A percentile compares a stretch with the other conserved stretches of the same genome.
These are phyloP conservation scores for Andricus grossulariae DNA, from an alignment of 1,140 invertebrate genomes.

Conservation along the genomic window DNA sequence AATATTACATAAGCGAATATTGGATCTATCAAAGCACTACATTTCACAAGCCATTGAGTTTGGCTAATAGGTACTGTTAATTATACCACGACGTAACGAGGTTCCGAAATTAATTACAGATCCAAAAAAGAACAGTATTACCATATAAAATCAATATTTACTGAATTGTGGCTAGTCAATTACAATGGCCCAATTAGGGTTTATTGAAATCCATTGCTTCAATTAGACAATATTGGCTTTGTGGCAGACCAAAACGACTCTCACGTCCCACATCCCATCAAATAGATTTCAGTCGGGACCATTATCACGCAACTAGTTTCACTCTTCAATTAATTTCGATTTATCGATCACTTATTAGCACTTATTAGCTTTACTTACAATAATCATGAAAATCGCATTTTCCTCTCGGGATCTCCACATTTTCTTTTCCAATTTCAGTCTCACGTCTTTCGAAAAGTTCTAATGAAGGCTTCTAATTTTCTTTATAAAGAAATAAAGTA, in stretches of 20 bases:
- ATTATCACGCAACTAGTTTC: conserved; percentile 28
- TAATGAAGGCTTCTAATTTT: too few relatives aligned
- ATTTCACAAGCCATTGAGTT: too few relatives aligned
- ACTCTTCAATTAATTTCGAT: neutral
- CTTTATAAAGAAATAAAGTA: too few relatives aligned
- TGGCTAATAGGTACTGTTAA: too few relatives aligned
- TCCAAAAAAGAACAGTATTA: conserved; percentile 34
- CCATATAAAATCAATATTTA: conserved; percentile 45
- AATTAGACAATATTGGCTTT: conserved; percentile 46
- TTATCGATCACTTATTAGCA: neutral
- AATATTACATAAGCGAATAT: too few relatives aligned
- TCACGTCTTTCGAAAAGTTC: too few relatives aligned
- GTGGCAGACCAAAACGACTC: conserved; percentile 15
- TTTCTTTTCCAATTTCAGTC: too few relatives aligned
- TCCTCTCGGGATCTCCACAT: too few relatives aligned
- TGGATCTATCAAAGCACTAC: too few relatives aligned
- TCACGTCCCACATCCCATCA: conserved; percentile 6
- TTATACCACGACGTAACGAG: too few relatives aligned
- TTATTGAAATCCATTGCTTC: conserved; percentile 46
- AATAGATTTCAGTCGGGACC: conserved; percentile 20
- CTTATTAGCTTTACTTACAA: neutral
- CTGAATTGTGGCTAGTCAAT: conserved; percentile 12
- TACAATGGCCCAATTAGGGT: conserved; percentile 41
- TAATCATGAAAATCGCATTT: too few relatives aligned
- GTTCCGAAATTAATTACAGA: too few relatives aligned